Percentiles rank a stretch among this genome's conserved stretches.
These are phyloP conservation scores for Cercopithecus mitis DNA, from an alignment of 2,797 vertebrate species.

Conservation along the genomic window DNA sequence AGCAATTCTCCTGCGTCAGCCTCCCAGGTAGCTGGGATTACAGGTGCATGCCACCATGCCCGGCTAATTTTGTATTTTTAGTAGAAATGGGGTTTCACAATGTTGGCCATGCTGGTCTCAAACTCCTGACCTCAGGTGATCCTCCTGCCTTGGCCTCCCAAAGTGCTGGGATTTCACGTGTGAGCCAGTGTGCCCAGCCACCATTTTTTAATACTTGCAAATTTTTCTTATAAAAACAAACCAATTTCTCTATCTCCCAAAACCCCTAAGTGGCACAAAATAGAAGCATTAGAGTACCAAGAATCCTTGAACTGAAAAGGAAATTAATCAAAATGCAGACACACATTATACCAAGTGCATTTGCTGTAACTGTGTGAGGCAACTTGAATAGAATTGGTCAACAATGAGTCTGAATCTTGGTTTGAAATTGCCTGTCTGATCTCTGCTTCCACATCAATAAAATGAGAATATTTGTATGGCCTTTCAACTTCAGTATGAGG, in stretches of 20 bases:
- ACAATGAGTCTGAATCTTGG: neutral
- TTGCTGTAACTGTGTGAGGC: neutral
- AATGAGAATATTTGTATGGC: neutral
- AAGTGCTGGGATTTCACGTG: neutral
- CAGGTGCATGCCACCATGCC: neutral
- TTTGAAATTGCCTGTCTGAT: constrained; percentile 7
- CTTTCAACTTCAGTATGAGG: neutral
- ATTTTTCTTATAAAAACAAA: neutral
- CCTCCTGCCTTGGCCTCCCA: neutral
- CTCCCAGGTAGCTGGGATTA: neutral
- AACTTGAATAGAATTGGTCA: neutral
- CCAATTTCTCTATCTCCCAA: neutral
- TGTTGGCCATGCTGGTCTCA: neutral
- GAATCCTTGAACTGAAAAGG: constrained; percentile 1
- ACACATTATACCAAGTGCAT: neutral
- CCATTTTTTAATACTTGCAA: neutral
- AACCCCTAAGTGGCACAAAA: neutral
- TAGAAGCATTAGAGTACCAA: neutral
- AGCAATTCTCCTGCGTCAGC: too few relatives aligned
- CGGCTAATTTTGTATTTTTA: neutral
- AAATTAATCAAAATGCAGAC: neutral
- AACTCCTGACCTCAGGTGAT: neutral
- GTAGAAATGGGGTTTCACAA: neutral
- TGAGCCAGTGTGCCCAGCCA: neutral
- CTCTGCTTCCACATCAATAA: constrained; percentile 11